phyloP scores from a whole-genome alignment of 2,797 vertebrate species.

The Manis pentadactyla region DNA sequence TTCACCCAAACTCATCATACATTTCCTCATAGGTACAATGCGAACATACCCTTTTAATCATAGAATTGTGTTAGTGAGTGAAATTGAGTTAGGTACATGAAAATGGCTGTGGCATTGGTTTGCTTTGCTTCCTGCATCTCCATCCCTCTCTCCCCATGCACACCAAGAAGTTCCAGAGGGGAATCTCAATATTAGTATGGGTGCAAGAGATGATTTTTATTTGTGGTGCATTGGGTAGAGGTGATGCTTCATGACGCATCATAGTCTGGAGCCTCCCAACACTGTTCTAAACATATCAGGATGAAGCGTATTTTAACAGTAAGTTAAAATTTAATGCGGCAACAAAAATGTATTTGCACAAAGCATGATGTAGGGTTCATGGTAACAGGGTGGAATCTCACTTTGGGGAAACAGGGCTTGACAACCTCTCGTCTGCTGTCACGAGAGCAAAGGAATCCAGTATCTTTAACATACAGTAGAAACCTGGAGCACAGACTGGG shows the following conservation, averaged over 20 bases:
- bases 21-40: background rate
- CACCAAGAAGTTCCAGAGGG: background rate
- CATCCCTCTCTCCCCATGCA: fast-evolving
- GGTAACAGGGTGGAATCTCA: background rate
- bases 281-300: background rate
- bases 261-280: background rate
- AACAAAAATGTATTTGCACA: background rate
- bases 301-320: background rate
- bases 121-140: background rate
- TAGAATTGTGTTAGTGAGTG: background rate
- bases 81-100: background rate
- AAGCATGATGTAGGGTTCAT: background rate
- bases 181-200: background rate
- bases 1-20: background rate
- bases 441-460: background rate
- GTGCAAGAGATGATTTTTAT: background rate
- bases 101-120: no score
- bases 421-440: background rate
- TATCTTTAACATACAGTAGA: background rate
- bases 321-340: background rate
- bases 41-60: background rate
- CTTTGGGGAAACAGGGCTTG: background rate
- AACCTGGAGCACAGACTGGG: background rate
- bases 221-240: background rate
- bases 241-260: background rate